Percentiles rank a stretch among this genome's conserved stretches.
phyloP scores from a whole-genome alignment of 2,113 vertebrate genomes.

The Carettochelys insculpta region DNA sequence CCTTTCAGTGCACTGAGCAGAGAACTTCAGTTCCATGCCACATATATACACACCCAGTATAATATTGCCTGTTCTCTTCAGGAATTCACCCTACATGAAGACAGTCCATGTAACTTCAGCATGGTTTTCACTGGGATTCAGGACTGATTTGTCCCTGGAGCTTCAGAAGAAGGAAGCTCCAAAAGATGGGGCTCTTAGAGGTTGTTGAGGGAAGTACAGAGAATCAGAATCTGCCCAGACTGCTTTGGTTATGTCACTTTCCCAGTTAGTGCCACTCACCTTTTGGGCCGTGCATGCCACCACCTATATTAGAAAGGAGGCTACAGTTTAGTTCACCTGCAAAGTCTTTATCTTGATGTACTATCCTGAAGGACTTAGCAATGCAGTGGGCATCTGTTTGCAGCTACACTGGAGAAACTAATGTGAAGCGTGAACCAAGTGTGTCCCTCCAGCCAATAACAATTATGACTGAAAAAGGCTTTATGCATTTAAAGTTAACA shows the following conservation, averaged over 20 bases:
- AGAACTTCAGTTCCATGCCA: neutral
- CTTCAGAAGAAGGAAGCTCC: too few species aligned
- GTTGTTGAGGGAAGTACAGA: neutral
- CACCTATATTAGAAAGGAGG: neutral
- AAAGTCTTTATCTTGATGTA: neutral
- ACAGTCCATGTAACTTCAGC: neutral
- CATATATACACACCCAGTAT: neutral
- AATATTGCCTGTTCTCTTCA: neutral
- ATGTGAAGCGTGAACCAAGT: neutral
- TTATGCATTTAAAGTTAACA: neutral
- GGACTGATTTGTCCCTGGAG: fast-evolving
- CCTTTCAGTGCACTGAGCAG: neutral
- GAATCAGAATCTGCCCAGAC: neutral
- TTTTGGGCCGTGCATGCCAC: neutral
- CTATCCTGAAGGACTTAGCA: neutral
- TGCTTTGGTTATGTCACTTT: neutral
- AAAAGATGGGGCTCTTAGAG: too few species aligned
- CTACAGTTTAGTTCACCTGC: neutral
- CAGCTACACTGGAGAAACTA: neutral
- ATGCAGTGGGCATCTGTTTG: neutral
- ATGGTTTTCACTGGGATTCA: neutral
- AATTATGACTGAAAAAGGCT: neutral
- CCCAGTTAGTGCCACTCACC: neutral
- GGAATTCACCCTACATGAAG: neutral
- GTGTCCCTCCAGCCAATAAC: neutral